These are phyloP conservation scores for Neodiprion virginianus DNA, from an alignment of 1,140 invertebrate species.

Conservation along the genomic window DNA sequence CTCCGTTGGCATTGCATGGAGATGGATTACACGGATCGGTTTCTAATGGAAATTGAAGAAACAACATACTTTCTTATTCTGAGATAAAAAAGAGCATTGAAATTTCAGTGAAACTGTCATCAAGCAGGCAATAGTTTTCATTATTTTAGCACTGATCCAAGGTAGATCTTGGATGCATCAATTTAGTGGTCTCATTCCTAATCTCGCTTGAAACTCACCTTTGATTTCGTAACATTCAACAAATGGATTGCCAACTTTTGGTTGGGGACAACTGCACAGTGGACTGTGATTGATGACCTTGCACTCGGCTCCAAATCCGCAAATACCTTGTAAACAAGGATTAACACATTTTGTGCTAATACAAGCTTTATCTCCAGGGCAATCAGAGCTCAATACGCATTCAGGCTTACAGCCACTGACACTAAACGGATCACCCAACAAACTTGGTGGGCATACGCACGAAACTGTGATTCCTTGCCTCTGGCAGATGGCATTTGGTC, in stretches of 20 bases:
- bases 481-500: conserved; percentile 75
- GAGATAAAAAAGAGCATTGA: no score
- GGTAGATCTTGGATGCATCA: conserved; percentile 18
- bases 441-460: conserved; percentile 77
- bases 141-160: no score
- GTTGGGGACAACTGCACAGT: conserved; percentile 76
- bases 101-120: no score
- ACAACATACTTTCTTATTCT: background rate
- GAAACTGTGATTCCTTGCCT: conserved; percentile 66
- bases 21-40: conserved; percentile 80
- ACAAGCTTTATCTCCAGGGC: conserved; percentile 75
- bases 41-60: conserved; percentile 44
- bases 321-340: conserved; percentile 74
- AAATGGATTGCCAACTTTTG: conserved; percentile 79
- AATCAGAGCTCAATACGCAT: conserved; percentile 79
- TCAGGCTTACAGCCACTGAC: conserved; percentile 73
- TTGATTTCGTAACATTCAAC: conserved; percentile 67
- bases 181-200: background rate
- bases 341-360: conserved; percentile 76
- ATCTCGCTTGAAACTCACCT: conserved; percentile 39
- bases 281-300: conserved; percentile 81
- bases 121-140: no score
- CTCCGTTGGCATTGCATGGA: conserved; percentile 80
- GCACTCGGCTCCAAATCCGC: conserved; percentile 73
- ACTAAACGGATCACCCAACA: conserved; percentile 65